Evolutionary conservation across 2,113 vertebrate species (phyloP), one percentile per base, ranked within the genome.

Genomic region (Pterophyllum scalare): DNA sequence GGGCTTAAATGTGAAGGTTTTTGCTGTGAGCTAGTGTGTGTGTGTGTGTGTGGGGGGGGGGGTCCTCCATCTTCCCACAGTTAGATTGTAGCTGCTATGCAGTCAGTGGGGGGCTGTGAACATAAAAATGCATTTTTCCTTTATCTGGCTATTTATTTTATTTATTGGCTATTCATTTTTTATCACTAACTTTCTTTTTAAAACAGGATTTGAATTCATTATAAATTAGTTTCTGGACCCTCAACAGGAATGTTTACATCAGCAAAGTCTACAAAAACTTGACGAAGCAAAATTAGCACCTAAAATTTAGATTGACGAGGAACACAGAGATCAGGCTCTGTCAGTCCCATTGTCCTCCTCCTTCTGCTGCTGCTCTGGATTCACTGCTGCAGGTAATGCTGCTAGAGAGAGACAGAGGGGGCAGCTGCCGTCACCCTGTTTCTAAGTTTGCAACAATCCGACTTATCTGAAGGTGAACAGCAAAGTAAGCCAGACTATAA

Each of bases 141-240:
- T 28, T 70, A 26, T 70, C 65, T 13, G 15, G 49, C 28, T 28
- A 26, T 70, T 70, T 43, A 67, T 49, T 67, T 67, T 28, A 70
- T 26, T 46, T 49, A 67, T 19, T 52, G 10, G 9, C 24, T 52
- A 49, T 31, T 70, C 49, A 70, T 49, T 46, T 52, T 52, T 70
- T 6, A 70, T 31, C 6, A 70, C 0, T 13, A 20, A 52, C 43
- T 52, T 52, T 13, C 28, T 49, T 20, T 52, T 28, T 49, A 70
- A 28, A 46, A 67, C 14, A 28, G 9, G 22, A 28, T 11, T 26
- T 49, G 15, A 49, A 49, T 28, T 70, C 15, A 28, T 28, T 49
- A 28, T 20, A 49, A 19, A 70, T 24, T 67, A 49, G 2, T 20
- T 70, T 70, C 24, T 17, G 20, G 43, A 0, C 15, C 0, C 1